Evolutionary conservation across 2,888 invertebrate genomes (phyloP), one percentile per base, ranked within the genome.

Genomic region (Entomobrya multifasciata): DNA sequence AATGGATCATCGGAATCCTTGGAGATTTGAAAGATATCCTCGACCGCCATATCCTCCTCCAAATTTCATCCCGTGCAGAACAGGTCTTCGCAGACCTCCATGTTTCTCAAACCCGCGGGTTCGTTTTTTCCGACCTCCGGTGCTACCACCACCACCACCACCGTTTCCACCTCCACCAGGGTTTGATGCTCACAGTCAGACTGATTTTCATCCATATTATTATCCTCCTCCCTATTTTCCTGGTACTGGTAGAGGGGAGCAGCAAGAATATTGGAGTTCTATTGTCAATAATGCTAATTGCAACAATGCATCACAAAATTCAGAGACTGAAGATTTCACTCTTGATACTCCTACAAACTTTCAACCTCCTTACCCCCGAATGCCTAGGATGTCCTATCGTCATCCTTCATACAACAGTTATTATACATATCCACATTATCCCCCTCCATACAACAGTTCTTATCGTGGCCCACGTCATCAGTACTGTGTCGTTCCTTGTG

Each of bases 191-290:
- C 4, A 17, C 52, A 36, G 36, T 8, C 36, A 36, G 8, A 36
- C 36, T 6, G 36, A 36, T 8, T n/a, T n/a, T n/a, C n/a, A n/a
- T n/a, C n/a, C n/a, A n/a, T n/a, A 8, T 36, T 36, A 36, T 36
- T 8, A 36, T 36, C 5, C 36, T 36, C 8, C 36, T 6, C 8
- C 36, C 36, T 8, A 36, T 36, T 36, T 36, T 36, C 36, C 36
- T n/a, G n/a, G 22, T 36, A 44, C 17, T 1, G 13, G 25, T 25
- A 57, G 1, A 22, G 52, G 17, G 5, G 20, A 74, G 27, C 74
- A 74, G n/a, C 49, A 27, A 22, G 74, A 74, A 30, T 74, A 52
- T 41, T 74, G 74, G 74, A 52, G 49, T 52, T 74, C 49, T 41
- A 52, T 74, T 36, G 74, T 74, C 27, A 52, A 74, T 11, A 74